Base-by-base conservation (phyloP, 2,113 vertebrate genomes). In the Gadus macrocephalus region DNA sequence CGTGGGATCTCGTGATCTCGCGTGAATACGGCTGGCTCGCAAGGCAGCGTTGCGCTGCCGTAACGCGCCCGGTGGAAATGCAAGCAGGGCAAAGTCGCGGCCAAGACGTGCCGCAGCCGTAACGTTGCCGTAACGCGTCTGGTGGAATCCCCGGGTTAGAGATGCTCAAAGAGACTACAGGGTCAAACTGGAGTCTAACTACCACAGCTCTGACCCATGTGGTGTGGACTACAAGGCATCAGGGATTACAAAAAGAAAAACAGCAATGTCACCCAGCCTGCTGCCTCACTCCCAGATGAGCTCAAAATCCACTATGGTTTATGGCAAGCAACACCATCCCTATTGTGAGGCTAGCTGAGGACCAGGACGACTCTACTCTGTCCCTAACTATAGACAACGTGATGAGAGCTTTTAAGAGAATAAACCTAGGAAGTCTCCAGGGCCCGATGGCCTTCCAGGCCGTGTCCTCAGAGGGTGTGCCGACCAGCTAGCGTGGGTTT, bases 141-240 rank as follows among this genome's bases (percentile, higher is more conserved):
- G n/a, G n/a, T n/a, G n/a, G n/a, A n/a, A n/a, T n/a, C n/a, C n/a
- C n/a, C n/a, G n/a, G n/a, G n/a, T n/a, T n/a, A n/a, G n/a, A 12
- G 25, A 63, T 63, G 61, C 22, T 15, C 15, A 63, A 20, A 28
- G 62, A 14, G 25, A 12, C 62, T 27, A 63, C 62, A 63, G 62
- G 15, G 62, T 6, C 25, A 63, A 63, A 27, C 6, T 63, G 62
- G 62, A 63, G 27, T 63, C 62, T 31, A 27, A 63, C 5, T 27
- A 63, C 16, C 56, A 59, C 62, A 63, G 62, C 62, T 17, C 62
- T 14, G 62, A 63, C 62, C 15, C 62, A 28, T 63, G 62, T 28
- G 62, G 62, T 15, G 62, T 63, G 62, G 62, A 63, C 19, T 63
- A 14, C 62, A 22, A 11, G 15, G 1, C 62, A 28, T 63, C 62